phyloP scores from a whole-genome alignment of 2,797 vertebrate species.

The Dendrocincla fuliginosa region DNA sequence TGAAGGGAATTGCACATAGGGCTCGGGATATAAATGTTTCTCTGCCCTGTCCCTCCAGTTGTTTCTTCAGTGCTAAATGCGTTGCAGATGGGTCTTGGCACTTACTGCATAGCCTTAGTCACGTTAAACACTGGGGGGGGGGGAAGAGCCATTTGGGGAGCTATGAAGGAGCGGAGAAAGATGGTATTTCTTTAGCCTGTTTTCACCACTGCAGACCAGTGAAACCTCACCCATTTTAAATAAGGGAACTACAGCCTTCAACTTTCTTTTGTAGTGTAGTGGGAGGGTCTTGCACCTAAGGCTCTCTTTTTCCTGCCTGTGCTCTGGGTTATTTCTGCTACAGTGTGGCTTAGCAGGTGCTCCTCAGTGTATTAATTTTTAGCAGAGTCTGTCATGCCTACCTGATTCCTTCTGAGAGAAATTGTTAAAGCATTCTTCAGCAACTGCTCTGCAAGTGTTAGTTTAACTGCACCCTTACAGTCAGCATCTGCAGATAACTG shows the following conservation, averaged over 20 bases:
- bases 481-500: neutral
- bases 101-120: neutral
- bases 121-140: neutral
- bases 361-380: neutral
- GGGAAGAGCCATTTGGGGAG: neutral
- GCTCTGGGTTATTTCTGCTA: neutral
- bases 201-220: neutral
- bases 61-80: neutral
- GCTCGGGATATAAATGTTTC: neutral
- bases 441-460: neutral
- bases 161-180: neutral
- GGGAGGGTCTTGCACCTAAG: neutral
- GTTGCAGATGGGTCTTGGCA: neutral
- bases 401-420: neutral
- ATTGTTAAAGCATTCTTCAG: neutral
- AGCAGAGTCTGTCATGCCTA: neutral
- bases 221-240: neutral
- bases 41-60: neutral
- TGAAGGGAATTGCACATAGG: neutral
- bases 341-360: neutral
- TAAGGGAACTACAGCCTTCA: neutral
- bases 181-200: neutral
- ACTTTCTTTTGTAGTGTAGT: neutral
- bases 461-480: neutral
- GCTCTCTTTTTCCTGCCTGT: accelerated